Percentiles rank a stretch among this genome's conserved stretches.
Conservation (phyloP, 2,113 vertebrate genomes). For the Lycocorax pyrrhopterus region DNA sequence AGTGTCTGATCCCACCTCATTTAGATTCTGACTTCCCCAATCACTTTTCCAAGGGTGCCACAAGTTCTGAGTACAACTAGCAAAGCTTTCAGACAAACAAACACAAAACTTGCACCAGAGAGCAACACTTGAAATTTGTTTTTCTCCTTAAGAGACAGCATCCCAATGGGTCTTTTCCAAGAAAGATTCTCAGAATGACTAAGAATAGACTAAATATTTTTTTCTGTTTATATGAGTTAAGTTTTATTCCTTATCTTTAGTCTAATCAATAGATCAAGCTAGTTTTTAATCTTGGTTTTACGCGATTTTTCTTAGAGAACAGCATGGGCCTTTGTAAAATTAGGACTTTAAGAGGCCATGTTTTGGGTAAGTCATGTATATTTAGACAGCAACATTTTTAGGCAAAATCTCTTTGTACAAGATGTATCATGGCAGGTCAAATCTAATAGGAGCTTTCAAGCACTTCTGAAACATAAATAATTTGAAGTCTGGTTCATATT, state of each 20-base stretch:
- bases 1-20: neutral
- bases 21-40: neutral
- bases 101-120: neutral
- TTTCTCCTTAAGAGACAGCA: neutral
- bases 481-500: neutral
- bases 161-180: neutral
- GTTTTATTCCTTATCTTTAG: neutral
- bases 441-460: neutral
- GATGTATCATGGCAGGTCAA: neutral
- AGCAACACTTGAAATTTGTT: neutral
- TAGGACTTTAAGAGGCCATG: neutral
- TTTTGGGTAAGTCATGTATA: neutral
- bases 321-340: neutral
- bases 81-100: neutral
- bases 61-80: neutral
- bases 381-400: neutral
- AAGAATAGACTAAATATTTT: neutral
- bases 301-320: neutral
- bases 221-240: neutral
- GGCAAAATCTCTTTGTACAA: neutral
- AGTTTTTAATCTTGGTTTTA: neutral
- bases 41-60: neutral
- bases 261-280: neutral
- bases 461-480: constrained; percentile 3
- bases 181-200: neutral